Conservation (phyloP, 2,797 vertebrate species). For the Mus caroli region DNA sequence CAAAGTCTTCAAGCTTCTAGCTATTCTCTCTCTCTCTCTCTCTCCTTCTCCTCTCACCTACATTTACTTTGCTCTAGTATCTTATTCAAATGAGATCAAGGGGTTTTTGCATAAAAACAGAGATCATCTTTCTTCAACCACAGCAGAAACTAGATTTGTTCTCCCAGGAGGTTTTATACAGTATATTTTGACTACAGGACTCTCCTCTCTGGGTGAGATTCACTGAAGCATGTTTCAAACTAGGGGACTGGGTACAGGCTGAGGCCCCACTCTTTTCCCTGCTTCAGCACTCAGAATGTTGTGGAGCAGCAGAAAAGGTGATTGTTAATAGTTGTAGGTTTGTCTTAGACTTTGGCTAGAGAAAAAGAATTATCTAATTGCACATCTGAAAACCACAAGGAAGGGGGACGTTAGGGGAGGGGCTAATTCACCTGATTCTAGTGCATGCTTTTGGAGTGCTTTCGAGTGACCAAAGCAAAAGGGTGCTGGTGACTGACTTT, state of each 20-base stretch:
- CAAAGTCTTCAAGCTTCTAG: background rate
- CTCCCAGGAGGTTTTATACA: background rate
- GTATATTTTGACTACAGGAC: background rate
- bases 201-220: background rate
- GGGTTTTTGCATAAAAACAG: background rate
- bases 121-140: background rate
- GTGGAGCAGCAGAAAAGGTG: background rate
- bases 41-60: background rate
- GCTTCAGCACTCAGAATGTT: background rate
- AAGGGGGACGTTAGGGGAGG: background rate
- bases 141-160: background rate
- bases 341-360: background rate
- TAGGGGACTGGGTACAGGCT: background rate
- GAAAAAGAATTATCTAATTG: conserved; percentile 5
- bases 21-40: background rate
- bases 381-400: background rate
- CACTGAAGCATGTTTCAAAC: background rate
- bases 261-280: background rate
- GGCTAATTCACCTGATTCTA: background rate
- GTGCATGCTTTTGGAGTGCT: background rate
- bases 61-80: background rate
- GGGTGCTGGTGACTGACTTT: background rate
- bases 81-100: conserved; percentile 23
- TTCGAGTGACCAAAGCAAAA: background rate
- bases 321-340: background rate